These are phyloP conservation scores for Bujurquina vittata DNA, from an alignment of 2,113 vertebrate genomes.

Conservation along the genomic window DNA sequence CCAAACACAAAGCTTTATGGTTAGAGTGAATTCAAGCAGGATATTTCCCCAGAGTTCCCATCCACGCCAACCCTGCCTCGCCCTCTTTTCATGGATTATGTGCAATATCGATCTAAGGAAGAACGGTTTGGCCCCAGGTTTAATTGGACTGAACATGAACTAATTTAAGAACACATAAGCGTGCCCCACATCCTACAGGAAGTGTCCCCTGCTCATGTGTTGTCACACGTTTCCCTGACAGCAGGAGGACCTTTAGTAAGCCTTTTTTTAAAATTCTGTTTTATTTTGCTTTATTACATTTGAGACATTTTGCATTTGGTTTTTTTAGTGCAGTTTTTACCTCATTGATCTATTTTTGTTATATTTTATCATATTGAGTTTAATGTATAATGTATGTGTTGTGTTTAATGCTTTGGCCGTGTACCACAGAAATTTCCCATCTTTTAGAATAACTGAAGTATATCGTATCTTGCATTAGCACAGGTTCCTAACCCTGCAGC, in stretches of 20 bases:
- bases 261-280: no score
- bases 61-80: background rate
- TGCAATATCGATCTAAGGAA: background rate
- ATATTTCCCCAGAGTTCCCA: background rate
- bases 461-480: no score
- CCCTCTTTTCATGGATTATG: background rate
- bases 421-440: no score
- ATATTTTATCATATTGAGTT: no score
- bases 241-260: background rate
- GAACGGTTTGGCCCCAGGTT: background rate
- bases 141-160: background rate
- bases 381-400: no score
- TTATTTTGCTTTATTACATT: background rate
- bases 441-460: no score
- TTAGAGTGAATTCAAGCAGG: background rate
- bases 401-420: no score
- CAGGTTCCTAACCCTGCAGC: no score
- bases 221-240: background rate
- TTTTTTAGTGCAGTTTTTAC: no score
- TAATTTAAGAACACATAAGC: background rate
- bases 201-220: no score
- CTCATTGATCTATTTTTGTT: no score
- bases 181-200: background rate
- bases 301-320: background rate
- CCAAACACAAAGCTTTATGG: background rate